Percentiles rank a stretch among this genome's conserved stretches.
phyloP scores from a whole-genome alignment of 2,113 vertebrate species.

The Anarrhichthys ocellatus region DNA sequence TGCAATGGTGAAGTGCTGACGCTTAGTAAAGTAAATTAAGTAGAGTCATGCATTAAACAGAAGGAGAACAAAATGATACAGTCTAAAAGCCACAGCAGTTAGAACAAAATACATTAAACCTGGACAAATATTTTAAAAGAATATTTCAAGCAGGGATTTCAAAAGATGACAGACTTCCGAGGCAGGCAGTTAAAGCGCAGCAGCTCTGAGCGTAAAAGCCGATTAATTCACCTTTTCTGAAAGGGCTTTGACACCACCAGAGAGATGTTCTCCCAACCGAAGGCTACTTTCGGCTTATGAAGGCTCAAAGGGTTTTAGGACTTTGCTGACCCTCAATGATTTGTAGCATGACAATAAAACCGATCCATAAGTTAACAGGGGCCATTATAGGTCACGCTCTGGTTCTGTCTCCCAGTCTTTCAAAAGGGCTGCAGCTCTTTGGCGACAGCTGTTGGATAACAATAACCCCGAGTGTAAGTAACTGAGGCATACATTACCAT shows the following conservation, averaged over 20 bases:
- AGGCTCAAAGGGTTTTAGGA: not conserved
- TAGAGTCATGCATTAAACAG: not conserved
- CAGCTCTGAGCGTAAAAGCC: not conserved
- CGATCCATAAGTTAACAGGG: not conserved
- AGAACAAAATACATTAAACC: no score
- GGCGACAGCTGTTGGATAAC: not conserved
- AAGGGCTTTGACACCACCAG: not conserved
- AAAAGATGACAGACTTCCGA: constrained; percentile 1
- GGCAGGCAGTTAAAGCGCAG: not conserved
- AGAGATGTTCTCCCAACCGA: not conserved
- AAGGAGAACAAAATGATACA: not conserved
- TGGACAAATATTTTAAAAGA: not conserved
- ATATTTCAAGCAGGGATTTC: not conserved
- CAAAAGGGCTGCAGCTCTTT: not conserved
- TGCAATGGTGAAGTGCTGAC: not conserved
- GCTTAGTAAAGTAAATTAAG: not conserved
- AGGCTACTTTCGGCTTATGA: not conserved
- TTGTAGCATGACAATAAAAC: not conserved
- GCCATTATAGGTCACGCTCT: not conserved
- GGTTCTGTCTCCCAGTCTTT: not conserved
- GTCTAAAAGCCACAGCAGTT: not conserved
- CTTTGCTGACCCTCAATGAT: not conserved
- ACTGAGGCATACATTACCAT: not conserved
- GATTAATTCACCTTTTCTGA: constrained; percentile 16
- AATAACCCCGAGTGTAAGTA: not conserved